phyloP scores from a whole-genome alignment of 1,140 invertebrate species.

The Caenorhabditis briggsae region DNA sequence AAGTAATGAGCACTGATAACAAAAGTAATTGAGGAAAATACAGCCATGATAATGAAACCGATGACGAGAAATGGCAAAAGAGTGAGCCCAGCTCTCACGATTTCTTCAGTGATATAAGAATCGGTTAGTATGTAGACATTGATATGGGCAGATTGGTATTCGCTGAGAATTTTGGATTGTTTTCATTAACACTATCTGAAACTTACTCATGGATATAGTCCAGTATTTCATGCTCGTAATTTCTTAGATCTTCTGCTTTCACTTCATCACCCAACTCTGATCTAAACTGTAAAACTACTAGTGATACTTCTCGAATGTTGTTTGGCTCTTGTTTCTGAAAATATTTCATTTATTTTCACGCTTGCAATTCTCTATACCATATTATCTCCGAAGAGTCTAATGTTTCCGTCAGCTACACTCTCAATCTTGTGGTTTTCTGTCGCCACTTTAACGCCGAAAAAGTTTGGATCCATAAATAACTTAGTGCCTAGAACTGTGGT shows the following conservation, averaged over 20 bases:
- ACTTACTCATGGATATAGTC: slow-evolving; percentile 71
- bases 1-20: slow-evolving; percentile 67
- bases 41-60: slow-evolving; percentile 75
- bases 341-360: neutral
- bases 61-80: slow-evolving; percentile 76
- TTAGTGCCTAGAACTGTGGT: slow-evolving; percentile 76
- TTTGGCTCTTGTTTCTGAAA: slow-evolving; percentile 64
- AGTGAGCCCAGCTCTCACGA: slow-evolving; percentile 74
- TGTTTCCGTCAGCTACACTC: slow-evolving; percentile 14
- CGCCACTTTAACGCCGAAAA: slow-evolving; percentile 75
- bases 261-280: slow-evolving; percentile 70
- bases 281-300: slow-evolving; percentile 75
- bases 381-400: slow-evolving; percentile 16
- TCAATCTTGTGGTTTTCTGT: slow-evolving; percentile 21
- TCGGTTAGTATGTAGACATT: slow-evolving; percentile 74
- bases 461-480: slow-evolving; percentile 77
- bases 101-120: slow-evolving; percentile 74
- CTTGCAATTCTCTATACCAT: neutral
- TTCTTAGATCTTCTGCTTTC: slow-evolving; percentile 63
- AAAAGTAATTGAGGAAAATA: slow-evolving; percentile 75
- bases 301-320: slow-evolving; percentile 73
- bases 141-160: slow-evolving; percentile 75
- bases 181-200: neutral
- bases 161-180: slow-evolving; percentile 68
- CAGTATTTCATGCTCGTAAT: slow-evolving; percentile 71